Conservation (phyloP, 2,888 invertebrate species). For the Cancer borealis region DNA sequence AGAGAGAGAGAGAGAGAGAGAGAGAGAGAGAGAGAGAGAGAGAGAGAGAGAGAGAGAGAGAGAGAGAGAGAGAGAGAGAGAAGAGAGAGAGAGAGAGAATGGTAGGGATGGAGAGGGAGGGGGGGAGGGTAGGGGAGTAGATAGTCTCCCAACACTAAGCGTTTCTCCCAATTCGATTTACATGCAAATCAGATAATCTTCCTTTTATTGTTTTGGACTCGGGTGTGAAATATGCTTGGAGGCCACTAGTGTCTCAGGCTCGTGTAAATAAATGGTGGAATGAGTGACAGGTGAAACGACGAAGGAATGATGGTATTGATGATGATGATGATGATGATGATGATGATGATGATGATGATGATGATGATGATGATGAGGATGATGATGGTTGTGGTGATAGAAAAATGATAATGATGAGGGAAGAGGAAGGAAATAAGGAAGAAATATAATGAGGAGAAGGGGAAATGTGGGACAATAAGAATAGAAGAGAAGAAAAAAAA, state of each 20-base stretch:
- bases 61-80: neutral
- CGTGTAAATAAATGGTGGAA: constrained; percentile 6
- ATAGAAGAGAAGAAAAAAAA: neutral
- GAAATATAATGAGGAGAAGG: neutral
- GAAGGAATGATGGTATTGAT: neutral
- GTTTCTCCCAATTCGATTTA: constrained; percentile 16
- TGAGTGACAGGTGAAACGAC: neutral
- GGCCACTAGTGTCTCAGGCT: neutral
- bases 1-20: neutral
- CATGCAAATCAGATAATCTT: constrained; percentile 37
- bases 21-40: constrained; percentile 13
- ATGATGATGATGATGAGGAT: neutral
- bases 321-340: neutral
- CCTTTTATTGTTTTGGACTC: constrained; percentile 37
- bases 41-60: neutral
- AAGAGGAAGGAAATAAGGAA: neutral
- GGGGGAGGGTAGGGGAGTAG: neutral
- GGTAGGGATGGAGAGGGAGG: neutral
- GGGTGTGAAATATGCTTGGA: constrained; percentile 16
- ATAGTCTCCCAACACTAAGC: neutral
- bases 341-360: neutral
- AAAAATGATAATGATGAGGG: neutral
- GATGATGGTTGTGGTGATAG: neutral
- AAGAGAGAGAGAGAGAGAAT: neutral
- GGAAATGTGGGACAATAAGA: neutral